Evolutionary conservation across 2,888 invertebrate species (phyloP).

Genomic region (Synergus itoensis): DNA sequence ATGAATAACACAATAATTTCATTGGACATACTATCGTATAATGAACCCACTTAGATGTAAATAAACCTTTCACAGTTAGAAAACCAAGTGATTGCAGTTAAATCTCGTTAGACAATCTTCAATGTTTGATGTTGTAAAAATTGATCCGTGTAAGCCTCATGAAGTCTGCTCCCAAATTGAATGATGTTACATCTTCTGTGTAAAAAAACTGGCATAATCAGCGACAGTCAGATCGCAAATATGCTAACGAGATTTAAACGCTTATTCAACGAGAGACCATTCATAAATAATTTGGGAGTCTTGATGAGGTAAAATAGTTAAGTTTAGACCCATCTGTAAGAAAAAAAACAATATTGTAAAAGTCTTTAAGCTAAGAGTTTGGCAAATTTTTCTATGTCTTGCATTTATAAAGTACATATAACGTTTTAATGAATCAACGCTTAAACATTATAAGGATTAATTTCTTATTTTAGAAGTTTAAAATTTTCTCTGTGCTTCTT

Average conservation of each 20-base stretch:
- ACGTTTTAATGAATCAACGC: background rate
- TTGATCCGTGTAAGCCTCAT: slow-evolving; percentile 73
- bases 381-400: background rate
- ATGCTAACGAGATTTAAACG: slow-evolving; percentile 77
- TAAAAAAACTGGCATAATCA: slow-evolving; percentile 26
- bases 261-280: slow-evolving; percentile 66
- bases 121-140: slow-evolving; percentile 45
- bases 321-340: slow-evolving; percentile 2
- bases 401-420: background rate
- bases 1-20: background rate
- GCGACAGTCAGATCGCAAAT: slow-evolving; percentile 46
- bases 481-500: background rate
- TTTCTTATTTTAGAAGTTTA: background rate
- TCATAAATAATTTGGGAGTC: slow-evolving; percentile 77
- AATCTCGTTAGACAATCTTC: slow-evolving; percentile 76
- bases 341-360: background rate
- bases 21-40: background rate
- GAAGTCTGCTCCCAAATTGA: slow-evolving; percentile 77
- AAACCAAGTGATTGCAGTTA: slow-evolving; percentile 69
- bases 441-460: background rate
- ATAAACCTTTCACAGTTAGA: slow-evolving; percentile 5
- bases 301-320: slow-evolving; percentile 72
- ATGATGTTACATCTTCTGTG: slow-evolving; percentile 34
- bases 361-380: background rate
- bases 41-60: slow-evolving; percentile 7